A percentile compares a stretch with the other conserved stretches of the same genome.
phyloP scores from a whole-genome alignment of 2,888 invertebrate species.

The Clanis bilineata region DNA sequence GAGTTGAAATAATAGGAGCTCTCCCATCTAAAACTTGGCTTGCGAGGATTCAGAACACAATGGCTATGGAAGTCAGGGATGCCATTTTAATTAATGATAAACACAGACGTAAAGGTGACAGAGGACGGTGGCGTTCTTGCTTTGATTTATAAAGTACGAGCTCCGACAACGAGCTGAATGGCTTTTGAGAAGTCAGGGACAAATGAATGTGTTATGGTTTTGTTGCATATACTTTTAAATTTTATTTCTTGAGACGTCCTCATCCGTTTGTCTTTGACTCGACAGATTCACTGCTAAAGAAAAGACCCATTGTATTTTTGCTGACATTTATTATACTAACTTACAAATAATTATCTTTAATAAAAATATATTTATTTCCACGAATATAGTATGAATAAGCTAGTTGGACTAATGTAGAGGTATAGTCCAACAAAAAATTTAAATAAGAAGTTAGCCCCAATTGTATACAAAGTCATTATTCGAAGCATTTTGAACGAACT shows the following conservation, averaged over 20 bases:
- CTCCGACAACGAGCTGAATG: not conserved
- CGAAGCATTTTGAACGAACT: too few relatives aligned
- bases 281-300: not conserved
- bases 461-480: too few relatives aligned
- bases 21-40: not conserved
- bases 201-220: constrained; percentile 5
- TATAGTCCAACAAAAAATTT: too few relatives aligned
- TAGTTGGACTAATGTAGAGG: too few relatives aligned
- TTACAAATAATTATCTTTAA: too few relatives aligned
- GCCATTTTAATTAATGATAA: constrained; percentile 33
- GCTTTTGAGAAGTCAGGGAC: not conserved
- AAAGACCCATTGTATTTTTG: not conserved
- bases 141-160: constrained; percentile 28
- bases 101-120: constrained; percentile 21
- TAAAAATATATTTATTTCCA: too few relatives aligned
- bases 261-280: not conserved
- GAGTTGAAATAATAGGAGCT: constrained; percentile 7
- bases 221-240: not conserved
- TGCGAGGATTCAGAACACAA: constrained; percentile 18
- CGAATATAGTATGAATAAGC: too few relatives aligned
- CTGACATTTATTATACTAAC: too few relatives aligned
- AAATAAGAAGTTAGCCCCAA: too few relatives aligned
- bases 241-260: not conserved
- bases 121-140: constrained; percentile 11
- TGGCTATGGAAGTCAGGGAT: constrained; percentile 20